phyloP scores from a whole-genome alignment of 2,113 vertebrate species.

The Cnemophilus loriae region DNA sequence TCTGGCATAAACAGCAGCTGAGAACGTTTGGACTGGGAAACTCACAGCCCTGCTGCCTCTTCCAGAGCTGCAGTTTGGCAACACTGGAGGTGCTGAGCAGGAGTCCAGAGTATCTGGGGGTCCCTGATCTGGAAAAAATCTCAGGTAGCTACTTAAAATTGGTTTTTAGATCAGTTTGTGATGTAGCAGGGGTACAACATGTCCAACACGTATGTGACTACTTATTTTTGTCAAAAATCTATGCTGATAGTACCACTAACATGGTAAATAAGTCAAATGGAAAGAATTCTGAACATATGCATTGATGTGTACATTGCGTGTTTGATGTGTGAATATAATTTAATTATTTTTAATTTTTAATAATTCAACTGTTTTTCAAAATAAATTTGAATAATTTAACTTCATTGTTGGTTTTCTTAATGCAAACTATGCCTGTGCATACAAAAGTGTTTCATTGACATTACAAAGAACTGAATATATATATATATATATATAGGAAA shows the following conservation, averaged over 20 bases:
- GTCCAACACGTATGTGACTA: background rate
- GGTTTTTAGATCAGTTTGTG: background rate
- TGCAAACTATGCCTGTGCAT: background rate
- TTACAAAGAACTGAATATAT: background rate
- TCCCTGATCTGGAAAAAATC: background rate
- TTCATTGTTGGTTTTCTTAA: background rate
- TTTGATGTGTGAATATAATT: background rate
- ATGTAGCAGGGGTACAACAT: background rate
- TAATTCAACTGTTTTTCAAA: background rate
- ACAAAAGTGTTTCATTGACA: background rate
- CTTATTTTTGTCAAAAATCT: background rate
- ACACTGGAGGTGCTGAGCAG: background rate
- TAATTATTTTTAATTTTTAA: background rate
- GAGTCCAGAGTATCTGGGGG: background rate
- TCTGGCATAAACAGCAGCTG: background rate
- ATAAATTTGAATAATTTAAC: background rate
- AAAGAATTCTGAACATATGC: background rate
- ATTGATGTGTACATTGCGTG: background rate
- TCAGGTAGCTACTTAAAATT: background rate
- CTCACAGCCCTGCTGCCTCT: background rate
- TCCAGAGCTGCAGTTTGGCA: background rate
- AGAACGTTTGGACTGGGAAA: background rate
- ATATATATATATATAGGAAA: background rate
- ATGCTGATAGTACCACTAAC: background rate
- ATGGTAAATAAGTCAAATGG: background rate